Evolutionary conservation across 2,888 invertebrate species (phyloP), one percentile per base, ranked within the genome.

Genomic region (Lypha dubia): DNA sequence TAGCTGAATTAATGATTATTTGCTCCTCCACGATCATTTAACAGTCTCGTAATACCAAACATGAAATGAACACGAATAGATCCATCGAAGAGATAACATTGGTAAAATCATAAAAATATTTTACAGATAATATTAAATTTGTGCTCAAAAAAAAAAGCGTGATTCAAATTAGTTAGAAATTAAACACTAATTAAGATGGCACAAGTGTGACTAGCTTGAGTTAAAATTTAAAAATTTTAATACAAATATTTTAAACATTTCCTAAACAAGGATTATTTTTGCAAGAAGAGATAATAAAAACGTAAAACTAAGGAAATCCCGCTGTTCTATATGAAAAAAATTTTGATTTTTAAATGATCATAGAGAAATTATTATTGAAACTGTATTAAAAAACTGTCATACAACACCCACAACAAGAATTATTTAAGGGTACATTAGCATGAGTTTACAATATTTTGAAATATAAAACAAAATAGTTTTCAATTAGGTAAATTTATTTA

Each of bases 131-230:
- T 49, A 22, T 11, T 0, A 51, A 22, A 11, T 20, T 20, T 51
- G 20, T 22, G 20, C 49, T 51, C n/a, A n/a, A n/a, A n/a, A n/a
- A n/a, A 22, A 20, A 11, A 22, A 51, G 20, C 22, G 22, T 51
- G 22, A 51, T 17, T 51, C 17, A 51, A 51, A 51, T 51, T 51
- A 51, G 49, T 51, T 20, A 22, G 49, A 51, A 11, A 22, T 51
- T 49, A 20, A 49, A 49, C 17, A 20, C 49, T n/a, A 20, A 49
- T 49, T 51, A 51, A 51, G 20, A 22, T 51, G 49, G 49, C 49
- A 22, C 1, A 22, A 22, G 49, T 51, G 49, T 51, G 49, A 51
- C 22, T 22, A 22, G 7, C 22, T 20, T 8, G 3, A 22, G 49
- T 22, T 51, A 22, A 22, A 22, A 11, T 22, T 20, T 20, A 2